Evolutionary conservation across 2,797 vertebrate genomes (phyloP).

Genomic region (Zenarchopterus dispar): DNA sequence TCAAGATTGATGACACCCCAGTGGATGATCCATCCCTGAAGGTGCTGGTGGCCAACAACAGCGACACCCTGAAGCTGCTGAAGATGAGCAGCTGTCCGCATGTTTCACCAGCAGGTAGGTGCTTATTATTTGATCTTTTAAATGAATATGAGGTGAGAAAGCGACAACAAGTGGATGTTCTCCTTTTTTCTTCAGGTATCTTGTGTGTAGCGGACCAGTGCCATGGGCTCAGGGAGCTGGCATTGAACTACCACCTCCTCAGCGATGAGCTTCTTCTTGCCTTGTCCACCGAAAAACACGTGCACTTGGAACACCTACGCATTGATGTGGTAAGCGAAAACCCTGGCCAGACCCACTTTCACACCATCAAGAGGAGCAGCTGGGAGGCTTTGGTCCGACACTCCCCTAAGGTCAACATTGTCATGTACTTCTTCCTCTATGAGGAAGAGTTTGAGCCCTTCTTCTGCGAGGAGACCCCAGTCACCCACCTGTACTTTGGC

Average conservation of each 20-base stretch:
- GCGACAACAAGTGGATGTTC: neutral
- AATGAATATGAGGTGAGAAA: neutral
- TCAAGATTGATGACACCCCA: conserved; percentile 96
- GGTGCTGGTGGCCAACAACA: conserved; percentile 93
- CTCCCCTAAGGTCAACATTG: conserved; percentile 94
- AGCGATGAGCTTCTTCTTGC: conserved; percentile 93
- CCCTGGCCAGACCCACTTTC: conserved; percentile 90
- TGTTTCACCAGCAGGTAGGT: conserved; percentile 92
- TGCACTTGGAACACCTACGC: conserved; percentile 92
- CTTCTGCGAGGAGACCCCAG: conserved; percentile 91
- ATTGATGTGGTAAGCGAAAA: conserved; percentile 94
- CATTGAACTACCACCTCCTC: conserved; percentile 92
- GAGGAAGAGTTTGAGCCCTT: conserved; percentile 96
- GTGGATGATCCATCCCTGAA: conserved; percentile 96
- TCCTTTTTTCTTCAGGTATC: conserved; percentile 81
- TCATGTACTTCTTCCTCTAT: conserved; percentile 97
- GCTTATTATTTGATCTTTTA: neutral
- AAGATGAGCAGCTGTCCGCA: conserved; percentile 98
- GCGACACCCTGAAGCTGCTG: conserved; percentile 91
- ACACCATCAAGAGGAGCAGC: conserved; percentile 93
- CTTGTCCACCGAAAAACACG: conserved; percentile 94
- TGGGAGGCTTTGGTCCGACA: conserved; percentile 95
- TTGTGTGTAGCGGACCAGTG: conserved; percentile 96
- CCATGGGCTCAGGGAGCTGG: conserved; percentile 92
- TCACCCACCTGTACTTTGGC: conserved; percentile 96